A percentile compares a stretch with the other conserved stretches of the same genome.
Conservation (phyloP, 2,113 vertebrate genomes). For the Vimba vimba region DNA sequence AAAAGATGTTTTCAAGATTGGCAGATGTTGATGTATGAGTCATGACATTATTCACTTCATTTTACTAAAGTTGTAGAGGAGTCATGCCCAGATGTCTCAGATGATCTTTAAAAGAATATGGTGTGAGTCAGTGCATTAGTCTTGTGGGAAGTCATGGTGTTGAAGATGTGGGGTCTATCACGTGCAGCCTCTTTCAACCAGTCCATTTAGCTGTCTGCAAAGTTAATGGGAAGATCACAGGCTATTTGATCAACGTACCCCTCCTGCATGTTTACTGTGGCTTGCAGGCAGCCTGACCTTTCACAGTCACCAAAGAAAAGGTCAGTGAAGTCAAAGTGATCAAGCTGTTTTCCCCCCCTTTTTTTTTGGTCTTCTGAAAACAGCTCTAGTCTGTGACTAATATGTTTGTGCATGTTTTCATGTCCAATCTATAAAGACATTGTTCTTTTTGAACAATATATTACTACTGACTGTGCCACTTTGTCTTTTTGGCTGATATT, state of each 20-base stretch:
- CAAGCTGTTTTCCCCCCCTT: background rate
- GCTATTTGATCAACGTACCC: background rate
- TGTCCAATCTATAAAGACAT: background rate
- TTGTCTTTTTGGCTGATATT: background rate
- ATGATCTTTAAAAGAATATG: background rate
- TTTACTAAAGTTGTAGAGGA: background rate
- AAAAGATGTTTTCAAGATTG: background rate
- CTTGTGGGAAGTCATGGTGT: background rate
- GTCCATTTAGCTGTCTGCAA: background rate
- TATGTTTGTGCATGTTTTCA: background rate
- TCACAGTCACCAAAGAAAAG: constrained; percentile 32
- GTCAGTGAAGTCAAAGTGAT: background rate
- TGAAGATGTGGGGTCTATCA: background rate
- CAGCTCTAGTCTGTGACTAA: background rate
- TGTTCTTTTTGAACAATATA: constrained; percentile 10
- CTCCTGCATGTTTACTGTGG: constrained; percentile 17
- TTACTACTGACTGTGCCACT: background rate
- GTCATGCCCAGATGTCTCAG: background rate
- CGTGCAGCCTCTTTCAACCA: background rate
- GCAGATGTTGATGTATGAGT: background rate
- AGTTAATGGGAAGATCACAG: background rate
- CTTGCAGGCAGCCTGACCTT: constrained; percentile 31
- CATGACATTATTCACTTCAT: constrained; percentile 22
- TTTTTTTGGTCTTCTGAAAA: background rate
- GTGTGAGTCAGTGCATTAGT: background rate